phyloP scores from a whole-genome alignment of 1,140 invertebrate species.

The Heliconius eleuchia region DNA sequence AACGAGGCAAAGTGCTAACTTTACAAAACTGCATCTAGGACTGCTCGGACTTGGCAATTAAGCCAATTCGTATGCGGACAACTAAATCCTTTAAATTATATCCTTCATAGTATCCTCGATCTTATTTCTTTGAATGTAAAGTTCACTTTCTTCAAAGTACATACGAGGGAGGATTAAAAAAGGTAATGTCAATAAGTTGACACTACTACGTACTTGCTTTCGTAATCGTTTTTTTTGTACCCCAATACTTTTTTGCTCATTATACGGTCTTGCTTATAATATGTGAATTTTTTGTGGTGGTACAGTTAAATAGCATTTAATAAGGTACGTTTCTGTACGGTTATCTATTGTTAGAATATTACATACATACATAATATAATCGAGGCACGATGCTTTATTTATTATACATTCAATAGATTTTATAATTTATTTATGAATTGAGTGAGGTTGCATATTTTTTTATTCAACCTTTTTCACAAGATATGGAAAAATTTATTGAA shows the following conservation, averaged over 20 bases:
- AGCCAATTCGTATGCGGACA: slow-evolving; percentile 38
- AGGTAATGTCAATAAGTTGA: slow-evolving; percentile 21
- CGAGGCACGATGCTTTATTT: neutral
- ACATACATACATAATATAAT: neutral
- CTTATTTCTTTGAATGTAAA: slow-evolving; percentile 16
- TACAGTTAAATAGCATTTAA: neutral
- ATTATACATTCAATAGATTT: neutral
- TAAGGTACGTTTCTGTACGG: neutral
- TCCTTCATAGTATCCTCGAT: neutral
- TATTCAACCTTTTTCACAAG: neutral
- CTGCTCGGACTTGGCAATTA: slow-evolving; percentile 38
- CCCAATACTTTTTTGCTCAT: slow-evolving; percentile 13
- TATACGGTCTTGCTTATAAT: slow-evolving; percentile 9
- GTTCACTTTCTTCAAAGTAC: neutral
- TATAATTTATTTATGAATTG: neutral
- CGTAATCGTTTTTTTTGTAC: slow-evolving; percentile 10
- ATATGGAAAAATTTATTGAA: neutral
- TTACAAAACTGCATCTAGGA: slow-evolving; percentile 38
- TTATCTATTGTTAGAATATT: neutral
- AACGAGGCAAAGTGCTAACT: slow-evolving; percentile 40
- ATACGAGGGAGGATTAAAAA: neutral
- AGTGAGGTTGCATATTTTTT: neutral
- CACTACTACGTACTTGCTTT: slow-evolving; percentile 3
- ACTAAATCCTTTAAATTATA: slow-evolving; percentile 30
- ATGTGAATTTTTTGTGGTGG: neutral